phyloP scores from a whole-genome alignment of 2,888 invertebrate genomes.

The Limnephilus marmoratus region DNA sequence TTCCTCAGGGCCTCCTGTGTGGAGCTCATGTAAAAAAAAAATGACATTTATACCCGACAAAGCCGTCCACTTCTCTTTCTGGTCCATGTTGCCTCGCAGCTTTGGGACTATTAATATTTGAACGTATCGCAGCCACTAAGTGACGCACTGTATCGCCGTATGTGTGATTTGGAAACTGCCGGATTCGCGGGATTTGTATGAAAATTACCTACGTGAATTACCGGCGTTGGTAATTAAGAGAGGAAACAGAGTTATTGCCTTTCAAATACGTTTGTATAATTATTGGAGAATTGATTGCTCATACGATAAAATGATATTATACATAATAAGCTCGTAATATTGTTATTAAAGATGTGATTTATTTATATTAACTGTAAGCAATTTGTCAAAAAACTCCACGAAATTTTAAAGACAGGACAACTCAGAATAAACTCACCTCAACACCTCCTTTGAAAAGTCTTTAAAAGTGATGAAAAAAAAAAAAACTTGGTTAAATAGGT shows the following conservation, averaged over 20 bases:
- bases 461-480: too few relatives aligned
- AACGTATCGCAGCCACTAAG: conserved; percentile 3
- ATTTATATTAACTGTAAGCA: too few relatives aligned
- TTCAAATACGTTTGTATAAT: background rate
- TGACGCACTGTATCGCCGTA: background rate
- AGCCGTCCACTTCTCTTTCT: background rate
- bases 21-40: too few relatives aligned
- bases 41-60: background rate
- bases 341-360: too few relatives aligned
- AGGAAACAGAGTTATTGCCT: background rate
- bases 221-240: background rate
- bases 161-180: background rate
- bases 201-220: background rate
- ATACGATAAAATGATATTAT: background rate
- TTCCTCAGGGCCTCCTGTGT: too few relatives aligned
- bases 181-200: background rate
- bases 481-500: too few relatives aligned
- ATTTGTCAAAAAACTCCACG: too few relatives aligned
- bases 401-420: too few relatives aligned
- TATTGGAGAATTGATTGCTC: background rate
- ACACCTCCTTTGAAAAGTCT: too few relatives aligned
- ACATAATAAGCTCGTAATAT: too few relatives aligned
- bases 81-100: background rate
- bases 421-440: too few relatives aligned
- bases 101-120: conserved; percentile 10